Conservation (phyloP, 2,797 vertebrate genomes). For the Enteromius anoplus region DNA sequence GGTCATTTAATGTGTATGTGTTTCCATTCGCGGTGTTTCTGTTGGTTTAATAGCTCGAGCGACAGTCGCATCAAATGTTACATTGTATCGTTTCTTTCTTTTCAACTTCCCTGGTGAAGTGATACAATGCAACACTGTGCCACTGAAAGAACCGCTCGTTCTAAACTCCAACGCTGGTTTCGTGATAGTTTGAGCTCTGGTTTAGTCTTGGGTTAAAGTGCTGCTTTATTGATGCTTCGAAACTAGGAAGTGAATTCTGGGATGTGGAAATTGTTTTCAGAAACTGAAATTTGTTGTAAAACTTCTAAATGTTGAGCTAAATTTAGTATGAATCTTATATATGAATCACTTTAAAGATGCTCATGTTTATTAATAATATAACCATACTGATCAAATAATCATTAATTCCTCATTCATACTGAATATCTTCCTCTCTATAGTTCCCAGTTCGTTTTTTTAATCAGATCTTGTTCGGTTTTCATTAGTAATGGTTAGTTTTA, state of each 20-base stretch:
- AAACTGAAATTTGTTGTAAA: background rate
- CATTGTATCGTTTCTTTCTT: conserved; percentile 6
- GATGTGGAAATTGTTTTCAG: background rate
- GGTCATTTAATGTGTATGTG: background rate
- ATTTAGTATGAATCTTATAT: background rate
- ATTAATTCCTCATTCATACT: conserved; percentile 34
- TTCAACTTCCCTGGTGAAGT: conserved; percentile 9
- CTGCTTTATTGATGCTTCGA: background rate
- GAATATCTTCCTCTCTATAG: background rate
- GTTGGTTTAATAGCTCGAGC: background rate
- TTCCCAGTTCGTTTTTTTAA: conserved; percentile 34
- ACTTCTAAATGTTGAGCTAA: background rate
- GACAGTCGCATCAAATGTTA: conserved; percentile 5
- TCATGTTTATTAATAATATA: conserved; percentile 1
- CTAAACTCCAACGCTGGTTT: conserved; percentile 2
- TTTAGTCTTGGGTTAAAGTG: background rate
- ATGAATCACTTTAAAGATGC: background rate
- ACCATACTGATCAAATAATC: background rate
- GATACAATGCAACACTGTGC: background rate
- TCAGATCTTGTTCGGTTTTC: background rate
- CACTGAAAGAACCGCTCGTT: background rate
- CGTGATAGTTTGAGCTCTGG: background rate
- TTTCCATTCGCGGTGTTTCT: background rate
- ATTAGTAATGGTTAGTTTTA: background rate
- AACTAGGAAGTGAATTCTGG: conserved; percentile 32